phyloP scores from a whole-genome alignment of 2,888 invertebrate species.

The Leuctra nigra region DNA sequence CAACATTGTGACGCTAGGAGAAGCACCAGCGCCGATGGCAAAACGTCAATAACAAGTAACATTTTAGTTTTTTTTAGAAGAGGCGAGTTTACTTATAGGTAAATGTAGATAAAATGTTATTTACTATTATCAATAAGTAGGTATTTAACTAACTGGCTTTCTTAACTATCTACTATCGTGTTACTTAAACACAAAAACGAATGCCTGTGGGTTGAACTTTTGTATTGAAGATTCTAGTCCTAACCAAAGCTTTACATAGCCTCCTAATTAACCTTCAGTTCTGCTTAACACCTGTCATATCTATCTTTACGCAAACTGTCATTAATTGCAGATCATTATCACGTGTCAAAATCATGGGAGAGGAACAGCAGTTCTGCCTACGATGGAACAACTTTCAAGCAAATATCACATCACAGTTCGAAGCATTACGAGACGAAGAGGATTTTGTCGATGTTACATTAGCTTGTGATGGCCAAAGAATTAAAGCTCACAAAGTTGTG shows the following conservation, averaged over 20 bases:
- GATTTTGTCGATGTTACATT: slow-evolving; percentile 84
- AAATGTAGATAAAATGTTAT: no score
- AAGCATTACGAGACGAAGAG: slow-evolving; percentile 75
- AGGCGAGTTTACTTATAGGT: no score
- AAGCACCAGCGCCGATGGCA: slow-evolving; percentile 24
- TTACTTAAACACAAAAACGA: no score
- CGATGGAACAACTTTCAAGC: slow-evolving; percentile 88
- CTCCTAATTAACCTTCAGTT: no score
- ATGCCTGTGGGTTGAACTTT: no score
- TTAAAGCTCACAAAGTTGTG: slow-evolving; percentile 81
- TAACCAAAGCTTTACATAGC: no score
- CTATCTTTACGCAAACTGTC: no score
- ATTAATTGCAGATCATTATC: slow-evolving; percentile 15
- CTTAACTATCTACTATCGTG: no score
- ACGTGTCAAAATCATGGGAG: slow-evolving; percentile 39
- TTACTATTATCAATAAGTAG: no score
- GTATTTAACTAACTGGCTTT: no score
- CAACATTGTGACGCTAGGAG: slow-evolving; percentile 9
- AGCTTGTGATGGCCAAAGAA: slow-evolving; percentile 75
- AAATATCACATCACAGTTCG: slow-evolving; percentile 80
- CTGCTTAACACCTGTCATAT: no score
- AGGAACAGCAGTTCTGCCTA: slow-evolving; percentile 82
- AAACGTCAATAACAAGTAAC: slow-evolving; percentile 27
- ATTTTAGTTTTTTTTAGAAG: background rate
- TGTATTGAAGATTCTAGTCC: no score